These are phyloP conservation scores for Antheraea mylitta DNA, from an alignment of 1,140 invertebrate species.

Conservation along the genomic window DNA sequence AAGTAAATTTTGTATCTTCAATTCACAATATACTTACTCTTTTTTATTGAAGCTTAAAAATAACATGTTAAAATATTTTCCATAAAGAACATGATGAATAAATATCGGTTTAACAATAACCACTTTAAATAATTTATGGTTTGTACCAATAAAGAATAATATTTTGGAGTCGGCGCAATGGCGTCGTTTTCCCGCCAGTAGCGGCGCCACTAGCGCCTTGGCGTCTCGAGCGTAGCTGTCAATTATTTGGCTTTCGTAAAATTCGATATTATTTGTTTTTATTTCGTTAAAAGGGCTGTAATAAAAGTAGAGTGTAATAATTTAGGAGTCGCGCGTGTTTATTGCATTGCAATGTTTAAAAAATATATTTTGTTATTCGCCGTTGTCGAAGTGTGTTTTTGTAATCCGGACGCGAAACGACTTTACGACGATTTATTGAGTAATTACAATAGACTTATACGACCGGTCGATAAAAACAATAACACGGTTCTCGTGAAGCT, in stretches of 20 bases:
- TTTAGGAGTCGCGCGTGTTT: not conserved
- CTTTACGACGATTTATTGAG: conserved; percentile 97
- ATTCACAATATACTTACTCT: not conserved
- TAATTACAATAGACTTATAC: conserved; percentile 97
- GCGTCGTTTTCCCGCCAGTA: conserved; percentile 45
- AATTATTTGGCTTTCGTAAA: conserved; percentile 42
- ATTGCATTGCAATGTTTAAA: conserved; percentile 23
- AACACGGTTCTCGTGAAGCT: conserved; percentile 96
- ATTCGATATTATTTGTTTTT: conserved; percentile 14
- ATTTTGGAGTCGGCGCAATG: conserved; percentile 53
- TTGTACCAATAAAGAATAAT: conserved; percentile 31
- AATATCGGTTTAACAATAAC: conserved; percentile 7
- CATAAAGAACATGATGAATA: conserved; percentile 1
- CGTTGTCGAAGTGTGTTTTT: conserved; percentile 48
- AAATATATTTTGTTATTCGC: conserved; percentile 37
- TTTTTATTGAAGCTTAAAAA: too few relatives aligned
- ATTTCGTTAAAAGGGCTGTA: too few relatives aligned
- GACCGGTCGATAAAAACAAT: conserved; percentile 95
- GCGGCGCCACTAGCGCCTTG: conserved; percentile 57
- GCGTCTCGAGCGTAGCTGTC: conserved; percentile 63
- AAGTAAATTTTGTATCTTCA: not conserved
- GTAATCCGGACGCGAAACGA: conserved; percentile 94
- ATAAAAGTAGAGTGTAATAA: too few relatives aligned
- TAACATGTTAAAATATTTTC: too few relatives aligned
- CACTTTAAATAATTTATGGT: not conserved